A percentile compares a stretch with the other conserved stretches of the same genome.
Conservation (phyloP, 2,797 vertebrate species). For the Lepus townsendii region DNA sequence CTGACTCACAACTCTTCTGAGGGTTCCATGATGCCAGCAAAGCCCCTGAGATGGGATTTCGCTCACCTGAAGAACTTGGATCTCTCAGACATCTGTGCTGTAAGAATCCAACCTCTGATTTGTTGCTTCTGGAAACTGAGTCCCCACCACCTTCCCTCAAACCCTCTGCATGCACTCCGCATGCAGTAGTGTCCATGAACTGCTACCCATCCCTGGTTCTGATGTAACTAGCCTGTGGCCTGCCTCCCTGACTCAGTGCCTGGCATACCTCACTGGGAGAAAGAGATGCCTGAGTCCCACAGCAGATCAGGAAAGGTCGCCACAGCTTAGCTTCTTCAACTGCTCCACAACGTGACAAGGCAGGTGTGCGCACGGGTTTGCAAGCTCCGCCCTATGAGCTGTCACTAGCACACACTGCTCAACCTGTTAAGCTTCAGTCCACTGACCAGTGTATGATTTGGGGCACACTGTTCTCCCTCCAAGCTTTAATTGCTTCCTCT, state of each 20-base stretch:
- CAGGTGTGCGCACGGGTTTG: not conserved
- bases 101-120: no score
- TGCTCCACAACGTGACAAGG: not conserved
- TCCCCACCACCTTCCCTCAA: not conserved
- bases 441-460: not conserved
- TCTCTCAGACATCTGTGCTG: not conserved
- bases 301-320: not conserved
- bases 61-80: not conserved
- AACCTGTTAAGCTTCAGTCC: not conserved
- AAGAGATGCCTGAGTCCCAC: not conserved
- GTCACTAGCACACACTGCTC: not conserved
- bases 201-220: not conserved
- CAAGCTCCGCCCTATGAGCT: not conserved
- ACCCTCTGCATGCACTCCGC: not conserved
- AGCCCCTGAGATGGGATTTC: fast-evolving
- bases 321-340: not conserved
- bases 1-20: not conserved
- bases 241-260: no score
- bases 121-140: not conserved
- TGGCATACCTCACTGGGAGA: not conserved
- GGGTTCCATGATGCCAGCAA: not conserved
- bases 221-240: not conserved
- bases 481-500: not conserved
- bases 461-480: fast-evolving
- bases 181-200: not conserved